Percentiles rank a stretch among this genome's conserved stretches.
Conservation (phyloP, 30 jellyfish, hydroid and myxozoan genomes). For the Aurelia coerulea region DNA sequence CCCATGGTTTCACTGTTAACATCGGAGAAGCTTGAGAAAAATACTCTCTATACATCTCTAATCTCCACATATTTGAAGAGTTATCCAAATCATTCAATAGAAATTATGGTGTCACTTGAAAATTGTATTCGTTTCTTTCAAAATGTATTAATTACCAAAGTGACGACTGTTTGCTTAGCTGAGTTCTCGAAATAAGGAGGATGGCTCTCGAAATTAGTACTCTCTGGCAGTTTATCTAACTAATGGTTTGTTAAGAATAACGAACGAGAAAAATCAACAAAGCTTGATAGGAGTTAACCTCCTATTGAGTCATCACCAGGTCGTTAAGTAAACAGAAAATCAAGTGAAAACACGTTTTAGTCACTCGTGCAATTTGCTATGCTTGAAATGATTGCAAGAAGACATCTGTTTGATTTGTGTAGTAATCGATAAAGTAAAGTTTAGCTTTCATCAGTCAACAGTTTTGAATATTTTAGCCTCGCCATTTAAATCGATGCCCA, state of each 20-base stretch:
- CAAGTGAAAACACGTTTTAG: conserved; percentile 26
- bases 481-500: not conserved
- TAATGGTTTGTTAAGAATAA: conserved; percentile 30
- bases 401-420: conserved; percentile 16
- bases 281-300: conserved; percentile 4
- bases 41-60: too few relatives aligned
- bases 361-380: not conserved
- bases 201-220: conserved; percentile 25
- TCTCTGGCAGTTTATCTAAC: conserved; percentile 8
- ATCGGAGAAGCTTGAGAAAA: too few relatives aligned
- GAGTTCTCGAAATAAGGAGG: conserved; percentile 45
- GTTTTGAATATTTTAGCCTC: conserved; percentile 2
- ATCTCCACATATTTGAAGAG: not conserved
- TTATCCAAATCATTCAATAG: conserved; percentile 2
- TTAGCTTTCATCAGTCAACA: conserved; percentile 39
- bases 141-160: conserved; percentile 30
- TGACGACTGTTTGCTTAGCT: conserved; percentile 21
- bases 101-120: conserved; percentile 33
- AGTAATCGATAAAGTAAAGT: conserved; percentile 38
- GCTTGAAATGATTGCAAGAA: conserved; percentile 6
- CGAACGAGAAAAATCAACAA: conserved; percentile 20
- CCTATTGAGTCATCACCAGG: conserved; percentile 22
- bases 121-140: conserved; percentile 20
- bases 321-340: conserved; percentile 30
- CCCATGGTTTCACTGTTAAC: too few relatives aligned